Conservation (phyloP, 2,888 invertebrate species). For the Dicycla oo region DNA sequence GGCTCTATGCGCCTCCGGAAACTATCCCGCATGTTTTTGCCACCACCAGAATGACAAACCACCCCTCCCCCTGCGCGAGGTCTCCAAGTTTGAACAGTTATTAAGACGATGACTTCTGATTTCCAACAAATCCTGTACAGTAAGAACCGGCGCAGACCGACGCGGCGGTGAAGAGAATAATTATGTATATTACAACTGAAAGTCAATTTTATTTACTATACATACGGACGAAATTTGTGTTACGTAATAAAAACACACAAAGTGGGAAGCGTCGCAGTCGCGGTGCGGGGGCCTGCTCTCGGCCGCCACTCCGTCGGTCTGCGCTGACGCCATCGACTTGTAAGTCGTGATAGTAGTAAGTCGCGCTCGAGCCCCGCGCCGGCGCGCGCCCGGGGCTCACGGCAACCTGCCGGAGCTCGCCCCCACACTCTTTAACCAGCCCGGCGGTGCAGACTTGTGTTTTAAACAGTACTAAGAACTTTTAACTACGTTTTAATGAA, state of each 20-base stretch:
- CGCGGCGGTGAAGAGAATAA: not conserved
- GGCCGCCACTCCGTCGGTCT: not conserved
- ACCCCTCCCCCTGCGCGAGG: too few species aligned
- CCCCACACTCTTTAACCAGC: too few species aligned
- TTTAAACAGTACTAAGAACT: constrained; percentile 7
- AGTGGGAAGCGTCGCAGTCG: not conserved
- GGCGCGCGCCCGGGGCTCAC: too few species aligned
- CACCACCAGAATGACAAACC: too few species aligned
- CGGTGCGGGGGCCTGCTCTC: not conserved
- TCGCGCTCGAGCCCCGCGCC: too few species aligned
- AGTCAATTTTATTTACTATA: not conserved
- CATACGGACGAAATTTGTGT: not conserved
- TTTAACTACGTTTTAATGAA: not conserved
- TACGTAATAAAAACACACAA: not conserved
- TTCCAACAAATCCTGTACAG: too few species aligned
- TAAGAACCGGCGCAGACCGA: not conserved
- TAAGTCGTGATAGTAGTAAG: not conserved
- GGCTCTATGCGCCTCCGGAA: too few species aligned
- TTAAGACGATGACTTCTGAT: not conserved
- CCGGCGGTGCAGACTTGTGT: not conserved
- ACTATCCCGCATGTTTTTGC: too few species aligned
- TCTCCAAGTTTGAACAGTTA: too few species aligned
- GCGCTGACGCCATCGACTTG: not conserved
- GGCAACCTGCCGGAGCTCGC: not conserved
- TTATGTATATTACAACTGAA: not conserved